Evolutionary conservation across 2,888 invertebrate genomes (phyloP), one percentile per base, ranked within the genome.

Genomic region (Empis stercorea): DNA sequence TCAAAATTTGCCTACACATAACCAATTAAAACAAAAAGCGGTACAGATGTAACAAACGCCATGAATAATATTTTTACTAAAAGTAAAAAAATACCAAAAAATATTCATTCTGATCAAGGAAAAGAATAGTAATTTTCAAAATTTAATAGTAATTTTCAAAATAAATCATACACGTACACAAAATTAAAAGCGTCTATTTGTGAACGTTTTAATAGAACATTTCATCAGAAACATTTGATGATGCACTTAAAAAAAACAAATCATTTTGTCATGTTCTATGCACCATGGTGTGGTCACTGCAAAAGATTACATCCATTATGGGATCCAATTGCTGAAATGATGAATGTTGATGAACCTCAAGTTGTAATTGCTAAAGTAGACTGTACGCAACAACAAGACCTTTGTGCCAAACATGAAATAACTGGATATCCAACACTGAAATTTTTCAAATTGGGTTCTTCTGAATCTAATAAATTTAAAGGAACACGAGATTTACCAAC

Each of bases 271-370:
- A 81, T 84, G 78, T 86, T 84, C 65, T 85, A 78, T 68, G 84
- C 85, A 10, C 85, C 85, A 43, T 86, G 86, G 91, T 91, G 89
- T 61, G 84, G 84, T 1, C 86, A 89, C 63, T 91, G 91, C 64
- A 83, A 84, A 64, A 80, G 78, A 60, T 66, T 93, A 56, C 86
- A 87, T 4, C 87, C 89, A 7, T 73, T 79, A 1, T 94, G 92
- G 92, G 82, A 88, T 38, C 78, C 85, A 52, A 68, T 94, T 40
- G 92, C 86, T 0, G 76, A 80, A 46, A 76, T 80, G 37, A 79
- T 83, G 60, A 76, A 80, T 44, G 59, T 63, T 40, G 81, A 84
- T 54, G 73, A 78, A 17, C 75, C 78, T 43, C 60, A 61, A 55
- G 79, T 91, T 34, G 76, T 77, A 48, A 80, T 93, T 52, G 82